phyloP scores from a whole-genome alignment of 2,797 vertebrate species.

The Melopsittacus undulatus region DNA sequence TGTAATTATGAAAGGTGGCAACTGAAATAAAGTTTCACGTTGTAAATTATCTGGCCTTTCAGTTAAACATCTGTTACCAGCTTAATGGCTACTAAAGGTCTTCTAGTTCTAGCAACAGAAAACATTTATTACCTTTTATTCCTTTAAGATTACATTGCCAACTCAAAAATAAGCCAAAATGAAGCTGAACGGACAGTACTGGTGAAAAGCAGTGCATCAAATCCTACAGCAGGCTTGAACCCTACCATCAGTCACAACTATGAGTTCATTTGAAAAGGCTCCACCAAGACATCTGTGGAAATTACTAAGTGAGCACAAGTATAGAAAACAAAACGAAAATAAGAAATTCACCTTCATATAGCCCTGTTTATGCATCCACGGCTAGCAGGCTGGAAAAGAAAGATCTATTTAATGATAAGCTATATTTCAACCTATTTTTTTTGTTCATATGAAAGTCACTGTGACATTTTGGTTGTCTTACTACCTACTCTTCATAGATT shows the following conservation, averaged over 20 bases:
- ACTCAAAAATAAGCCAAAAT: neutral
- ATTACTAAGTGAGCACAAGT: neutral
- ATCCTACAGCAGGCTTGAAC: neutral
- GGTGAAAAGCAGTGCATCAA: neutral
- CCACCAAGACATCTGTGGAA: neutral
- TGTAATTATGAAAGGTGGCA: neutral
- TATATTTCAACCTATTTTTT: neutral
- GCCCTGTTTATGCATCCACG: neutral
- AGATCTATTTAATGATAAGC: neutral
- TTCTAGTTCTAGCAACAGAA: neutral
- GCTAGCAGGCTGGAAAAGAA: neutral
- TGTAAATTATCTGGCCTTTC: conserved; percentile 33
- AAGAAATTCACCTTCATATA: neutral
- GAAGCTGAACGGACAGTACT: neutral
- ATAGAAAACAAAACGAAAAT: neutral
- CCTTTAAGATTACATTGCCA: neutral
- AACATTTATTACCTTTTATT: neutral
- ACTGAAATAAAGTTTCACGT: neutral
- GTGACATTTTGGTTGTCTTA: neutral
- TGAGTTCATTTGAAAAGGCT: neutral
- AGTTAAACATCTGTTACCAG: neutral
- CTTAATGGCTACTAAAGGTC: neutral
- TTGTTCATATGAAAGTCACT: neutral
- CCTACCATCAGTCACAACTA: neutral
- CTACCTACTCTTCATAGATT: neutral